Base-by-base conservation (phyloP, 1,140 invertebrate genomes). In the Heliothis virescens region DNA sequence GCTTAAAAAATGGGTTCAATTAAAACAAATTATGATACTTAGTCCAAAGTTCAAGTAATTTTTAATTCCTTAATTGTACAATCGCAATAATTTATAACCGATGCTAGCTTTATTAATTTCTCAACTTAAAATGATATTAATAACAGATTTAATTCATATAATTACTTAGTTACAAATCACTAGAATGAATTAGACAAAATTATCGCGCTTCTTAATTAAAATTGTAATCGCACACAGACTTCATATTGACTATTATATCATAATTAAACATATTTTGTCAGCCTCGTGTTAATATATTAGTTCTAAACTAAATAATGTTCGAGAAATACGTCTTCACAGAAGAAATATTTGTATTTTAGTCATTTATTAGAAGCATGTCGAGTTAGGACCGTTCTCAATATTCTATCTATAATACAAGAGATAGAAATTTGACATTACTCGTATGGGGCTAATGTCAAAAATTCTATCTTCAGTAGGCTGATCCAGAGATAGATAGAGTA, bases 201-300 rank as follows among this genome's bases (percentile, higher is more conserved):
- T 15, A 69, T 69, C 65, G 18, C 11, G 18, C 1, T 50, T 7
- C 34, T 41, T 41, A 41, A 21, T 67, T 18, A 67, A 50, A 52
- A 52, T 52, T 3, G 3, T 18, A 50, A 21, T 67, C 50, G 52
- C 65, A 69, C 21, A 69, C 65, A 69, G 65, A 69, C 65, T 52
- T 69, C 16, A 11, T 18, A 69, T 48, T 69, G 65, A 69, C 65
- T 69, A 69, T 26, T 26, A 26, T 69, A 69, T 26, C 50, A 41
- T 7, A 9, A 41, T 41, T 41, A 41, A 69, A 69, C 65, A 48
- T 52, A 69, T 21, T 67, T 47, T 57, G 9, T 67, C 29, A 77
- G 75, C 75, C 75, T 77, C 75, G 62, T 55, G 62, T 77, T 77
- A 77, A 77, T 67, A 77, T 67, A 77, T 77, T 77, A 77, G 75